Percentiles rank a stretch among this genome's conserved stretches.
Evolutionary conservation across 2,888 invertebrate species (phyloP).

Genomic region (Diarsia brunnea): DNA sequence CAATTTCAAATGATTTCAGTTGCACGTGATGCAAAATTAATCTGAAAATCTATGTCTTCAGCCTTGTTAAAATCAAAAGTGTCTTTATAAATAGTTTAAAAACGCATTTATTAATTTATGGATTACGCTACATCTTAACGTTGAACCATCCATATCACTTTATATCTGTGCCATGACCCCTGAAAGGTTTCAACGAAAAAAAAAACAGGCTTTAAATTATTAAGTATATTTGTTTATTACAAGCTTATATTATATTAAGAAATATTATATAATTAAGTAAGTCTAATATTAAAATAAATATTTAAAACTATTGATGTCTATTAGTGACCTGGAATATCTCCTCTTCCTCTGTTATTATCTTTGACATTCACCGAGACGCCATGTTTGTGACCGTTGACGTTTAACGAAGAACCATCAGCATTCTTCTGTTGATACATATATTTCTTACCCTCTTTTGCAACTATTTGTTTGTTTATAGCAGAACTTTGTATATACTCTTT

Average conservation of each 20-base stretch:
- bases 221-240: slow-evolving; percentile 61
- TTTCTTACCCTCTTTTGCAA: slow-evolving; percentile 4
- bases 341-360: slow-evolving; percentile 30
- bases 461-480: slow-evolving; percentile 10
- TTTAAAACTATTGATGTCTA: slow-evolving; percentile 40
- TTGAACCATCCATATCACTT: slow-evolving; percentile 45
- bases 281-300: slow-evolving; percentile 61
- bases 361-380: slow-evolving; percentile 10
- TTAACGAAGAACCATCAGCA: slow-evolving; percentile 20
- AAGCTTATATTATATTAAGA: slow-evolving; percentile 61
- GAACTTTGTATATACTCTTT: slow-evolving; percentile 4
- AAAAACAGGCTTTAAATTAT: slow-evolving; percentile 66
- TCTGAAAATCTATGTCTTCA: slow-evolving; percentile 10
- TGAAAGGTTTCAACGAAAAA: slow-evolving; percentile 61
- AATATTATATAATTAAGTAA: slow-evolving; percentile 57
- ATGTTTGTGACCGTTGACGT: slow-evolving; percentile 11
- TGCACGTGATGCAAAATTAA: slow-evolving; percentile 42
- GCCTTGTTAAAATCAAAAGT: slow-evolving; percentile 37
- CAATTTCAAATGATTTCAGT: slow-evolving; percentile 35
- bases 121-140: slow-evolving; percentile 34
- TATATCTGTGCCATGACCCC: slow-evolving; percentile 63
- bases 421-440: slow-evolving; percentile 34
- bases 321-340: slow-evolving; percentile 62
- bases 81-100: slow-evolving; percentile 30
- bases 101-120: slow-evolving; percentile 64